Percentiles rank a stretch among this genome's conserved stretches.
Conservation (phyloP, 1,140 invertebrate genomes). For the Solenopsis fugax region DNA sequence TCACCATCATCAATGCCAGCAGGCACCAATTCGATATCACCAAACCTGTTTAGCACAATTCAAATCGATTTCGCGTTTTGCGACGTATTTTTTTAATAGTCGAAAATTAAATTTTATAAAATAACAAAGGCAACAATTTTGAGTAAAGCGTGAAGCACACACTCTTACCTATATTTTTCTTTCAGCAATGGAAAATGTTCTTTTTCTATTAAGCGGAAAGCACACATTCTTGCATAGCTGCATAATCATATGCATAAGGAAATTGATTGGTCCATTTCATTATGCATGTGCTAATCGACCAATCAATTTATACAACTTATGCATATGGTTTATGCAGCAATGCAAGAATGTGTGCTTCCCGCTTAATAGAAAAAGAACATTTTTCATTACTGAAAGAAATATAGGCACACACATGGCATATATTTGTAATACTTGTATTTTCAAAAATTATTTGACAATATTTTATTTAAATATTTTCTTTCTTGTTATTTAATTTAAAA, state of each 20-base stretch:
- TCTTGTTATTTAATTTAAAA: neutral
- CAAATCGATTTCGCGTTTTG: constrained; percentile 14
- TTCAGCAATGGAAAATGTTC: no score
- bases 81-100: neutral
- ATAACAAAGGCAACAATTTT: neutral
- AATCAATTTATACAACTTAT: no score
- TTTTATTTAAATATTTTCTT: neutral
- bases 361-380: no score
- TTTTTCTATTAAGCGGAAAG: neutral
- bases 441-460: no score
- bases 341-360: no score
- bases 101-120: neutral
- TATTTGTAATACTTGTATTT: no score
- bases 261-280: no score
- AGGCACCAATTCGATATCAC: constrained; percentile 94
- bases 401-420: neutral
- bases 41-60: constrained; percentile 88
- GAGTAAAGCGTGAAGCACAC: neutral
- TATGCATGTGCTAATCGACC: no score
- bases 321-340: no score
- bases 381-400: neutral
- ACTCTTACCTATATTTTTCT: no score
- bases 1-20: constrained; percentile 91
- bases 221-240: no score
- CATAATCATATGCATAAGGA: no score